These are phyloP conservation scores for Mastomys natalensis DNA, from an alignment of 2,113 vertebrate genomes.

Conservation along the genomic window DNA sequence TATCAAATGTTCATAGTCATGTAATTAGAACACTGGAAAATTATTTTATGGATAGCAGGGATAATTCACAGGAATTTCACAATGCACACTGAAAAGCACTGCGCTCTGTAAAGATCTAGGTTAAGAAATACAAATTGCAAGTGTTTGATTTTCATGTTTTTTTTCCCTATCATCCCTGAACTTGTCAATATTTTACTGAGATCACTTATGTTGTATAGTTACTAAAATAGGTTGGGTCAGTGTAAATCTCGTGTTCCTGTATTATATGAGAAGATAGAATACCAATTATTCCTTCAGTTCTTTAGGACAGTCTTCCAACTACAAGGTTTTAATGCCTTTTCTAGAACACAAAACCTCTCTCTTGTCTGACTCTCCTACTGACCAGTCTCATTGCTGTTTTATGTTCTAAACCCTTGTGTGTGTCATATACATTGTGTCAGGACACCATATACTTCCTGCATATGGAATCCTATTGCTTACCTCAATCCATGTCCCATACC, in stretches of 20 bases:
- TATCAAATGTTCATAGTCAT: conserved; percentile 6
- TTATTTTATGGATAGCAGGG: conserved; percentile 59
- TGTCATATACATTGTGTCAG: background rate
- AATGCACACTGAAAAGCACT: conserved; percentile 43
- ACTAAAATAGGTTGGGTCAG: conserved; percentile 6
- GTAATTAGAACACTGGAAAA: conserved; percentile 52
- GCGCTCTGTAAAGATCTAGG: conserved; percentile 55
- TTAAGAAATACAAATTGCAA: conserved; percentile 50
- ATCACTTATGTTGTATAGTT: background rate
- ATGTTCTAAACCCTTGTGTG: background rate
- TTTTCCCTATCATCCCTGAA: background rate
- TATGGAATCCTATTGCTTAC: background rate
- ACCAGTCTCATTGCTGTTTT: background rate
- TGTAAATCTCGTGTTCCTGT: background rate
- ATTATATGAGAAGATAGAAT: background rate
- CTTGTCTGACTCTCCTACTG: background rate
- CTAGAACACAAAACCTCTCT: background rate
- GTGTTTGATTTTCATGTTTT: conserved; percentile 33
- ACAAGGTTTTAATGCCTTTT: background rate
- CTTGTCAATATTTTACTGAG: conserved; percentile 17
- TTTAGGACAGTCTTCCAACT: background rate
- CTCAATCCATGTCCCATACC: background rate
- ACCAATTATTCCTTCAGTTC: background rate
- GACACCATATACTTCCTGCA: background rate
- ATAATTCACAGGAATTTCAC: conserved; percentile 18